Conservation (phyloP, 2,797 vertebrate species). For the Takifugu rubripes region DNA sequence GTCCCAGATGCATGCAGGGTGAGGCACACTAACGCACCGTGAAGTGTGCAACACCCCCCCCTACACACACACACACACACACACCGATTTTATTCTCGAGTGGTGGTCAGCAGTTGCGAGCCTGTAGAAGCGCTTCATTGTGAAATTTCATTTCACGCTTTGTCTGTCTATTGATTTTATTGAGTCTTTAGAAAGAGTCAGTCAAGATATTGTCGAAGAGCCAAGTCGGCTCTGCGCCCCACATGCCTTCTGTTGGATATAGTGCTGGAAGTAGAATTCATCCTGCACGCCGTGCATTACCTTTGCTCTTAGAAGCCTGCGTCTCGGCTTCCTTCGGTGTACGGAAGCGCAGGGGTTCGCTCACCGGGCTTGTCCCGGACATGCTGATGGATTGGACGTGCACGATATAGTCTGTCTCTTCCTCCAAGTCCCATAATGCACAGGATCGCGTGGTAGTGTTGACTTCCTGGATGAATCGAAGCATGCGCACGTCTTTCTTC, state of each 20-base stretch:
- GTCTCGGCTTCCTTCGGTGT: slow-evolving; percentile 90
- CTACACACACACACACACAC: too few relatives aligned
- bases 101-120: slow-evolving; percentile 34
- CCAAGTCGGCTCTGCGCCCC: slow-evolving; percentile 22
- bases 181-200: slow-evolving; percentile 56
- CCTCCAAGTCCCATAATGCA: slow-evolving; percentile 94
- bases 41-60: slow-evolving; percentile 22
- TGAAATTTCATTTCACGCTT: slow-evolving; percentile 73
- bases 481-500: slow-evolving; percentile 95
- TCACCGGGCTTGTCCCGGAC: slow-evolving; percentile 88
- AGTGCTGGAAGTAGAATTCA: not conserved
- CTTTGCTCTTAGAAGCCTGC: slow-evolving; percentile 89
- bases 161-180: slow-evolving; percentile 64
- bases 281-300: slow-evolving; percentile 48
- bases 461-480: slow-evolving; percentile 97
- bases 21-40: slow-evolving; percentile 46
- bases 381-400: slow-evolving; percentile 93
- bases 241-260: not conserved
- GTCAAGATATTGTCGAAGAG: slow-evolving; percentile 52
- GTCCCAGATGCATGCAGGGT: slow-evolving; percentile 34
- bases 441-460: slow-evolving; percentile 96
- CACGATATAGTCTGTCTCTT: slow-evolving; percentile 95
- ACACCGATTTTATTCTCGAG: slow-evolving; percentile 27
- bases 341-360: slow-evolving; percentile 89
- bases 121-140: slow-evolving; percentile 43